phyloP scores from a whole-genome alignment of 2,113 vertebrate species.

The Zapornia atra region DNA sequence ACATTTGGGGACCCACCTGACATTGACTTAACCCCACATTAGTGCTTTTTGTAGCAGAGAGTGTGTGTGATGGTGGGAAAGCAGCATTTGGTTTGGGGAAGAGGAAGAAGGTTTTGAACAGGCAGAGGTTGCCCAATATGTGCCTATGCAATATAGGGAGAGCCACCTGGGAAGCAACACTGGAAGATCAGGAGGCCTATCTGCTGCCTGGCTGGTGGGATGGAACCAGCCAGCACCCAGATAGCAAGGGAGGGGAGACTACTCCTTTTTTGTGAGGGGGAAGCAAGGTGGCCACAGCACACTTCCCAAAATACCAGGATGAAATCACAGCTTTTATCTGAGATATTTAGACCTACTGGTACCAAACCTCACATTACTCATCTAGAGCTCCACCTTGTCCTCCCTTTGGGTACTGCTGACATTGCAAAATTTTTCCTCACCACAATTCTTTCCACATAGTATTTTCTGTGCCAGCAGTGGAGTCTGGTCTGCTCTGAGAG shows the following conservation, averaged over 20 bases:
- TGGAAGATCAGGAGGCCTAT: background rate
- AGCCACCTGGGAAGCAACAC: background rate
- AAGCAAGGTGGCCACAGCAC: background rate
- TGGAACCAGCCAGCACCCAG: background rate
- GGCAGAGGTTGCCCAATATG: background rate
- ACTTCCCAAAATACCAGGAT: background rate
- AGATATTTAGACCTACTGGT: conserved; percentile 5
- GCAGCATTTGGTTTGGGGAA: background rate
- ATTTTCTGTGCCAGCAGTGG: conserved; percentile 4
- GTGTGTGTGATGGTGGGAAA: background rate
- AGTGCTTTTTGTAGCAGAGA: background rate
- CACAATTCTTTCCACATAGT: conserved; percentile 9
- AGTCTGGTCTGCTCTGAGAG: background rate
- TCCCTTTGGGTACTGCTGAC: conserved; percentile 4
- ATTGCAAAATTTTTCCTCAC: background rate
- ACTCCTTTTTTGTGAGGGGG: background rate
- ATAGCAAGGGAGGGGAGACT: background rate
- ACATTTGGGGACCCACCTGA: background rate
- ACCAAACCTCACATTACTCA: conserved; percentile 36
- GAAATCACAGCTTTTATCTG: conserved; percentile 18
- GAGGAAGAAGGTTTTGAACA: background rate
- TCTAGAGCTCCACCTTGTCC: background rate
- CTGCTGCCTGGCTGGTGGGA: background rate
- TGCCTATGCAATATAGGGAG: background rate
- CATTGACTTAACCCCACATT: background rate